Percentiles rank a stretch among this genome's conserved stretches.
Evolutionary conservation across 1,140 invertebrate genomes (phyloP).

Genomic region (Brachionus manjavacas): DNA sequence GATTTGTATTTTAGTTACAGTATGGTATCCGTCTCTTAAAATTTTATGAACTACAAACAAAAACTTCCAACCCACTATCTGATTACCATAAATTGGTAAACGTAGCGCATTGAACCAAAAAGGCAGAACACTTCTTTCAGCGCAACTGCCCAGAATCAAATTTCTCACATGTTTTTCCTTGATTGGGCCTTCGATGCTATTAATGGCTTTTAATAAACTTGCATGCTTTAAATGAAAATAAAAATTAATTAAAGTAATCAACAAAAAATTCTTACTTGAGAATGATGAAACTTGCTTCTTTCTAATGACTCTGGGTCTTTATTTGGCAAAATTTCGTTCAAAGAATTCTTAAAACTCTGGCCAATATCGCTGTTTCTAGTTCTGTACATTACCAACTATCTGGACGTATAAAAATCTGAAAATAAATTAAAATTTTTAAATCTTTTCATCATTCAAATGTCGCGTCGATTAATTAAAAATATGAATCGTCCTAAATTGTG

Average conservation of each 20-base stretch:
- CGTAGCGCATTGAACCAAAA: constrained; percentile 76
- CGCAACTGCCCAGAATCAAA: constrained; percentile 89
- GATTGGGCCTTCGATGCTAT: constrained; percentile 71
- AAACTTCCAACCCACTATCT: constrained; percentile 96
- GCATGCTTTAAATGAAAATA: background rate
- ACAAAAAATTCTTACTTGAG: constrained; percentile 7
- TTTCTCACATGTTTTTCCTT: constrained; percentile 94
- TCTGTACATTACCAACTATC: constrained; percentile 6
- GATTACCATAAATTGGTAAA: constrained; percentile 79
- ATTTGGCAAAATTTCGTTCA: constrained; percentile 22
- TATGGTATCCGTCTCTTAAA: constrained; percentile 82
- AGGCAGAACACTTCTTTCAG: constrained; percentile 77
- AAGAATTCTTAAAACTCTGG: constrained; percentile 18
- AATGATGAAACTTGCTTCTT: constrained; percentile 13
- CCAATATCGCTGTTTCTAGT: constrained; percentile 32
- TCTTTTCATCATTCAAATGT: background rate
- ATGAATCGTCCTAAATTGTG: background rate
- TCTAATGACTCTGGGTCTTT: background rate
- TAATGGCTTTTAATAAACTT: constrained; percentile 35
- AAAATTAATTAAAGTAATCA: background rate
- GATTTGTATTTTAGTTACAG: constrained; percentile 58
- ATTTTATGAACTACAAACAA: constrained; percentile 94
- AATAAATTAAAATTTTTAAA: background rate
- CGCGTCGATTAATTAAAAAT: background rate
- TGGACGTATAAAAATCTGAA: background rate